Percentiles rank a stretch among this genome's conserved stretches.
phyloP scores from a whole-genome alignment of 2,113 vertebrate genomes.

The Forbesichthys agassizii region DNA sequence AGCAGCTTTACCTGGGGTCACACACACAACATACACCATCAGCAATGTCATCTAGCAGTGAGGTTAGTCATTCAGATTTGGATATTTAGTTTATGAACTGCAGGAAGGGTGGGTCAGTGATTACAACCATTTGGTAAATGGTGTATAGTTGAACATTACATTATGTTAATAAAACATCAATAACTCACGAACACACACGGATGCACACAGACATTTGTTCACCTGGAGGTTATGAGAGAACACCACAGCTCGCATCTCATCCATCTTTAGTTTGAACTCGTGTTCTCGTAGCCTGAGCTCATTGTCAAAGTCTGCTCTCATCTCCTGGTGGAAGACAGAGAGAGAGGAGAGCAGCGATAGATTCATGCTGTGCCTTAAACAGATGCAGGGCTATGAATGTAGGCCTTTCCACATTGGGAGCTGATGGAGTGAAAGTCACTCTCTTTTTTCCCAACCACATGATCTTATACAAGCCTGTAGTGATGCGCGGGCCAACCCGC shows the following conservation, averaged over 20 bases:
- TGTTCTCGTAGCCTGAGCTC: constrained; percentile 71
- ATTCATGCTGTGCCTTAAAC: neutral
- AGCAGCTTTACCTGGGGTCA: constrained; percentile 74
- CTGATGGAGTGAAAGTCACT: too few relatives aligned
- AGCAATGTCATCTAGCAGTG: too few relatives aligned
- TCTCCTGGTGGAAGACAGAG: constrained; percentile 67
- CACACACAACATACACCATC: neutral
- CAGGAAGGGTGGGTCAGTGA: too few relatives aligned
- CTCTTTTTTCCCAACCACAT: too few relatives aligned
- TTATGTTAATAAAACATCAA: too few relatives aligned
- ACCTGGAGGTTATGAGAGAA: constrained; percentile 79
- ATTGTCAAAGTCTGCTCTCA: constrained; percentile 72
- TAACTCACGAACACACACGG: neutral
- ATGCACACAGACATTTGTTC: constrained; percentile 5
- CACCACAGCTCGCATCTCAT: constrained; percentile 67
- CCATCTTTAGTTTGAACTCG: constrained; percentile 70
- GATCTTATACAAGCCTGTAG: neutral
- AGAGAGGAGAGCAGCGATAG: neutral
- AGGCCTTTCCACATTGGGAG: too few relatives aligned
- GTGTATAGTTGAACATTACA: too few relatives aligned
- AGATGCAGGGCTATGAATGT: neutral
- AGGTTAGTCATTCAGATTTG: too few relatives aligned
- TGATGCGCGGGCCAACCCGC: too few relatives aligned
- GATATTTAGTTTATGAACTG: too few relatives aligned
- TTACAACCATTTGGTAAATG: too few relatives aligned